Evolutionary conservation across 2,888 invertebrate genomes (phyloP).

Genomic region (Synanthedon andrenaeformis): DNA sequence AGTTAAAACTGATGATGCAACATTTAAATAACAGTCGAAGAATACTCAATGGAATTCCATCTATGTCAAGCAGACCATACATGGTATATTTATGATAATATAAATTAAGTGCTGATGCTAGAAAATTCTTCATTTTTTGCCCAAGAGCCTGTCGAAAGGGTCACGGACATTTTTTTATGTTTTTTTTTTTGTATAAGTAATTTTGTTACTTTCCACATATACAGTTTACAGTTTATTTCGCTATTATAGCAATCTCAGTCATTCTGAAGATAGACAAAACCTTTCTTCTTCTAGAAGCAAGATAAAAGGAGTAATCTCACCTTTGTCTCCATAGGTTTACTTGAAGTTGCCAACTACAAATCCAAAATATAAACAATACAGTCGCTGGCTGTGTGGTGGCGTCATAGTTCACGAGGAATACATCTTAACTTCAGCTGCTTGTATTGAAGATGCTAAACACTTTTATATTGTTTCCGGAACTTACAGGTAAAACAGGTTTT

Average conservation of each 20-base stretch:
- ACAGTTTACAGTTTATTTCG: too few relatives aligned
- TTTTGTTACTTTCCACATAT: too few relatives aligned
- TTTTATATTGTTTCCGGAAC: slow-evolving; percentile 41
- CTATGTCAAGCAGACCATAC: slow-evolving; percentile 29
- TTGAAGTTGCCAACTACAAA: slow-evolving; percentile 35
- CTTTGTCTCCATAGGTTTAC: slow-evolving; percentile 25
- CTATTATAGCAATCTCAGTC: too few relatives aligned
- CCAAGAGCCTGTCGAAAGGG: too few relatives aligned
- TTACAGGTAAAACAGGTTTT: slow-evolving; percentile 16
- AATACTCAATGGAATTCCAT: slow-evolving; percentile 32
- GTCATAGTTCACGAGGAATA: slow-evolving; percentile 41
- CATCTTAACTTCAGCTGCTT: slow-evolving; percentile 39
- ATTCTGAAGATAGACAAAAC: too few relatives aligned
- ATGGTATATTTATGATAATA: slow-evolving; percentile 26
- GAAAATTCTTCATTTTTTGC: too few relatives aligned
- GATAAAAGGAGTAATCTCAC: too few relatives aligned
- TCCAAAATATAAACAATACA: slow-evolving; percentile 33
- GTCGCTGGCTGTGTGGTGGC: slow-evolving; percentile 37
- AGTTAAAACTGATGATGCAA: slow-evolving; percentile 13
- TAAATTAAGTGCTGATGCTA: too few relatives aligned
- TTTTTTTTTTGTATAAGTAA: too few relatives aligned
- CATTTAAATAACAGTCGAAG: slow-evolving; percentile 32
- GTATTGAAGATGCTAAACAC: slow-evolving; percentile 34
- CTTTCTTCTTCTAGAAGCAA: too few relatives aligned
- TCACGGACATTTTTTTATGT: too few relatives aligned